A percentile compares a stretch with the other conserved stretches of the same genome.
These are phyloP conservation scores for Thumatha senex DNA, from an alignment of 2,888 invertebrate genomes.

Conservation along the genomic window DNA sequence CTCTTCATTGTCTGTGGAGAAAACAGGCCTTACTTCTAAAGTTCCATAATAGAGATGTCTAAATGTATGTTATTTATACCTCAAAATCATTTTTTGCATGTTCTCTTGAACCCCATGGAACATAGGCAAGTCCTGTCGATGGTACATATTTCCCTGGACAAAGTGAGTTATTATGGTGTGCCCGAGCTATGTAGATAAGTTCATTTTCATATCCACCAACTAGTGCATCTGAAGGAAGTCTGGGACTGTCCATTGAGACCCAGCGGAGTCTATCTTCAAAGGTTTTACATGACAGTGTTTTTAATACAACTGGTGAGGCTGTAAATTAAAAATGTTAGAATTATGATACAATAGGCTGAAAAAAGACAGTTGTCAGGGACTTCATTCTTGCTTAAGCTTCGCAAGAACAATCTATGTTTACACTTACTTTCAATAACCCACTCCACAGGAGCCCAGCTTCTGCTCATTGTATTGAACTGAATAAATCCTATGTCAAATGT, in stretches of 20 bases:
- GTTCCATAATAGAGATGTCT: too few relatives aligned
- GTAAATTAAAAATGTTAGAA: not conserved
- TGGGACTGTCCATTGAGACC: slow-evolving; percentile 79
- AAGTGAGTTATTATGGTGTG: slow-evolving; percentile 86
- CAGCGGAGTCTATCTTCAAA: slow-evolving; percentile 79
- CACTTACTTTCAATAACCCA: slow-evolving; percentile 43
- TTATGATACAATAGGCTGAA: too few relatives aligned
- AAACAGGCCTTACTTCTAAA: too few relatives aligned
- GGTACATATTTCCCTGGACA: slow-evolving; percentile 90
- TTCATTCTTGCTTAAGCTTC: too few relatives aligned
- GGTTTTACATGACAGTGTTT: slow-evolving; percentile 9
- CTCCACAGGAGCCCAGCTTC: slow-evolving; percentile 12
- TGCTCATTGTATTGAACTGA: slow-evolving; percentile 27
- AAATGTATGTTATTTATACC: too few relatives aligned
- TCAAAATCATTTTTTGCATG: slow-evolving; percentile 88
- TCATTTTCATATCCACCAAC: slow-evolving; percentile 86
- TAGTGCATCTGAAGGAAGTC: slow-evolving; percentile 87
- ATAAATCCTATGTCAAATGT: slow-evolving; percentile 39
- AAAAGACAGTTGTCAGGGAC: too few relatives aligned
- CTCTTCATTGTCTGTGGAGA: too few relatives aligned
- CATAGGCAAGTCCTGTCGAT: slow-evolving; percentile 86
- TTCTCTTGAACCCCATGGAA: slow-evolving; percentile 89
- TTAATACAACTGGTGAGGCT: slow-evolving; percentile 27
- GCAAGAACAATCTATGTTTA: too few relatives aligned
- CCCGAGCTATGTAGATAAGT: slow-evolving; percentile 85